Base-by-base conservation (phyloP, 2,797 vertebrate species). In the Adelosebastes latens region DNA sequence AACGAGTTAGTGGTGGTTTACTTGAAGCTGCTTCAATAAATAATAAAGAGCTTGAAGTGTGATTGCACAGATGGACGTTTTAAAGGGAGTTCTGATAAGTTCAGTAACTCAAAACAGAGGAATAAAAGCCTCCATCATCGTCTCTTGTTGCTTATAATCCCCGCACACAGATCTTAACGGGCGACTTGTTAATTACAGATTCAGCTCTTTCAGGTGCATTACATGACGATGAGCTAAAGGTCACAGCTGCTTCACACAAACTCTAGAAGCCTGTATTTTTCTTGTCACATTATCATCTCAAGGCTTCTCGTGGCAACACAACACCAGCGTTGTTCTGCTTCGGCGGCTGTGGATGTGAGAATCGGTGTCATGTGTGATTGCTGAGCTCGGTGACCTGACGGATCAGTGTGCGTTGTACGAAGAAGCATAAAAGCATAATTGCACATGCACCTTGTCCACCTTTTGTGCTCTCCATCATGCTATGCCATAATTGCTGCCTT, bases 161-260 rank as follows among this genome's bases (percentile, higher is more conserved):
- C 62, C 39, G 27, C 52, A 13, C 12, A 2, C 22, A 3, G 34
- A 62, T 18, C 31, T 31, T 65, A 61, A 31, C 70, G 75, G 16
- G 34, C 6, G 13, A 69, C 10, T 46, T 53, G 34, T 34, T 88
- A 73, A 88, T 89, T 79, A 86, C 62, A 76, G 32, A 56, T 80
- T 79, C 53, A 9, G 31, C 31, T 81, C 67, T 31, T 68, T 49
- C 86, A 86, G 76, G 77, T 87, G 79, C 75, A 12, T 81, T 73
- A 73, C 42, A 75, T 73, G 82, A 82, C 27, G 20, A 49, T 1
- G 14, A 56, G 75, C 63, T 62, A 68, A 61, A 87, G 86, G 80
- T 81, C 80, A 82, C 81, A 79, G 76, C 87, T 88, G 90, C 68
- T 77, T 79, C 69, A 64, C 68, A 77, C 69, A 59, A 56, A 75